Percentiles rank a stretch among this genome's conserved stretches.
phyloP scores from a whole-genome alignment of 2,113 vertebrate species.

The Choloepus hoffmanni region DNA sequence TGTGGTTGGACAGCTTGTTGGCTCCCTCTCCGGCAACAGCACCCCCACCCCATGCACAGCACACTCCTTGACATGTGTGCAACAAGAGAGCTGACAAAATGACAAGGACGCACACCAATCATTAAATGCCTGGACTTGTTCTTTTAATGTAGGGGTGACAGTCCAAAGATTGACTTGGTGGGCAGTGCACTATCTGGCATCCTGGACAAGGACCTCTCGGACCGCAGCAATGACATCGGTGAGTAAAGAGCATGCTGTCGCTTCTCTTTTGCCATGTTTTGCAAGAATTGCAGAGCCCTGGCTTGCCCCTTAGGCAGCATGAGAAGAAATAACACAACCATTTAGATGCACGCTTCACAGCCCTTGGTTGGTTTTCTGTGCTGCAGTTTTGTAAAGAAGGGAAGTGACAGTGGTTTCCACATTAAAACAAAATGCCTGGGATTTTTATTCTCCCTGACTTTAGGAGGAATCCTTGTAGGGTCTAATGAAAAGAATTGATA shows the following conservation, averaged over 20 bases:
- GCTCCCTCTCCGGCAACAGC: constrained; percentile 14
- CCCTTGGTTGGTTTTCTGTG: neutral
- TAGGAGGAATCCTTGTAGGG: constrained; percentile 1
- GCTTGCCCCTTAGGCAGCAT: constrained; percentile 35
- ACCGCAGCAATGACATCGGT: constrained; percentile 95
- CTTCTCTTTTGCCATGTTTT: constrained; percentile 64
- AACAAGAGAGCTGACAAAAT: constrained; percentile 48
- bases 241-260: constrained; percentile 85
- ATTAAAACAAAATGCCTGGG: neutral
- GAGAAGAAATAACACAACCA: neutral
- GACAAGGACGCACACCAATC: constrained; percentile 33
- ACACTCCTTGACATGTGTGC: neutral
- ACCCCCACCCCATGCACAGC: neutral
- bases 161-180: constrained; percentile 93
- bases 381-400: constrained; percentile 39
- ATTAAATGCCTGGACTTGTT: constrained; percentile 78
- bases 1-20: constrained; percentile 22
- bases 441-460: neutral
- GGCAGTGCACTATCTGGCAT: constrained; percentile 86
- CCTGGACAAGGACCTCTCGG: constrained; percentile 92
- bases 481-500: constrained; percentile 35
- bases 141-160: constrained; percentile 93
- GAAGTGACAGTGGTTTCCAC: neutral
- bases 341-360: constrained; percentile 45
- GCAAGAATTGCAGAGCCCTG: constrained; percentile 51